Conservation (phyloP, 1,140 invertebrate genomes). For the Philotrypesis tridentata region DNA sequence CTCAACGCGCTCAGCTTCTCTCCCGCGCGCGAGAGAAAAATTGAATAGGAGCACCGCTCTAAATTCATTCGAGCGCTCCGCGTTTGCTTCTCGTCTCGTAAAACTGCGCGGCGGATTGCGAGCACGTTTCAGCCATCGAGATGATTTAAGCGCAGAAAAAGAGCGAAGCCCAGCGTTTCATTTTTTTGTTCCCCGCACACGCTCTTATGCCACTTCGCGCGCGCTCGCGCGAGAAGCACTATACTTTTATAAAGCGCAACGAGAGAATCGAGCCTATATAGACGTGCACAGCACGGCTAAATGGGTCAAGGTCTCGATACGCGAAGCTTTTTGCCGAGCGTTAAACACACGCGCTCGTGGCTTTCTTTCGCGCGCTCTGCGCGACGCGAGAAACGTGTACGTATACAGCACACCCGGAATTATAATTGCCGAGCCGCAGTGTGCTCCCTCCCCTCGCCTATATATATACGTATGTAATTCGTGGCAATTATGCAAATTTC, state of each 20-base stretch:
- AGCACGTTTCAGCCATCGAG: conserved; percentile 20
- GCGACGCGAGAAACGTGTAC: too few species aligned
- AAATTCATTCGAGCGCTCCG: conserved; percentile 17
- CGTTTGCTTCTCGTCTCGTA: background rate
- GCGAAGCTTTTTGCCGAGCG: background rate
- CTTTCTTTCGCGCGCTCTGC: conserved; percentile 30
- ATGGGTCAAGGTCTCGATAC: conserved; percentile 18
- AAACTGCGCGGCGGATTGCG: conserved; percentile 2
- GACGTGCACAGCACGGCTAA: background rate
- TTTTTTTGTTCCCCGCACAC: too few species aligned
- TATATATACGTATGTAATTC: background rate
- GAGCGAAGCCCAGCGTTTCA: background rate
- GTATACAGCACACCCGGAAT: too few species aligned
- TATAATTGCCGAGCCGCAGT: background rate
- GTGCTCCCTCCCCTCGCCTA: too few species aligned
- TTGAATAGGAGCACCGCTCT: conserved; percentile 18
- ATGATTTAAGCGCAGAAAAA: conserved; percentile 38
- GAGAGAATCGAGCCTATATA: background rate
- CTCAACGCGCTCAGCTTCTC: too few species aligned
- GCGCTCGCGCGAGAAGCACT: too few species aligned
- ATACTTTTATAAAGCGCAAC: background rate
- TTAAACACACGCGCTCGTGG: too few species aligned
- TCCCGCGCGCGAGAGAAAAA: conserved; percentile 35
- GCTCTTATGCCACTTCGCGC: too few species aligned
- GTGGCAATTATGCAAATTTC: background rate